Base-by-base conservation (phyloP, 1,140 invertebrate species). In the Heliconius himera region DNA sequence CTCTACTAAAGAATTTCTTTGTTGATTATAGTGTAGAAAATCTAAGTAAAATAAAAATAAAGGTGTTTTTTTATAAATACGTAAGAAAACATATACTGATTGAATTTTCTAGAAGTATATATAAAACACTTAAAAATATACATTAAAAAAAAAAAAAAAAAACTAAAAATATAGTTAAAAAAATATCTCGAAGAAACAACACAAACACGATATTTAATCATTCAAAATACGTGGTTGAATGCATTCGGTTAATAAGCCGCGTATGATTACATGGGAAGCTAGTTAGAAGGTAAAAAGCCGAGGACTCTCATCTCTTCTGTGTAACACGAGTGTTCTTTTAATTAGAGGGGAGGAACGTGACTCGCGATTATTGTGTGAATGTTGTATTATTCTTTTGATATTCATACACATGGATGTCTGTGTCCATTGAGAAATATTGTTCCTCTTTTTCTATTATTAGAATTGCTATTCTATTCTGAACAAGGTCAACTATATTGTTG, bases 321-420 rank as follows among this genome's bases (percentile, higher is more conserved):
- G 76, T 51, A 66, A 77, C 70, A 66, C 74, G 66, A 72, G 76
- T 51, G 41, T 70, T 72, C 66, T 77, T 77, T 77, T 77, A 77
- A 77, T 77, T 77, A 77, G 76, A 71, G 70, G 26, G 76, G 70
- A 72, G 66, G 29, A 77, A 77, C 70, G 76, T 77, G 70, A 77
- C 76, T 71, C 76, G 76, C 76, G 66, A 49, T 54, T 71, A 77
- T 71, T 77, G 76, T 77, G 75, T 20, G 36, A 70, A 76, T 76
- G 74, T 29, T 70, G 76, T 49, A 46, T 72, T 77, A 77, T 71
- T 76, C 76, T 77, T 77, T 77, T 54, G 70, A 77, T 54, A 71
- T 70, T 71, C 51, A 54, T 72, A 60, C 66, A 72, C 29, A 22
- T 38, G 18, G 70, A 66, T 29, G 60, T 26, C 22, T 26, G 11